Conservation (phyloP, 1,140 invertebrate genomes). For the Gonioctena quinquepunctata region DNA sequence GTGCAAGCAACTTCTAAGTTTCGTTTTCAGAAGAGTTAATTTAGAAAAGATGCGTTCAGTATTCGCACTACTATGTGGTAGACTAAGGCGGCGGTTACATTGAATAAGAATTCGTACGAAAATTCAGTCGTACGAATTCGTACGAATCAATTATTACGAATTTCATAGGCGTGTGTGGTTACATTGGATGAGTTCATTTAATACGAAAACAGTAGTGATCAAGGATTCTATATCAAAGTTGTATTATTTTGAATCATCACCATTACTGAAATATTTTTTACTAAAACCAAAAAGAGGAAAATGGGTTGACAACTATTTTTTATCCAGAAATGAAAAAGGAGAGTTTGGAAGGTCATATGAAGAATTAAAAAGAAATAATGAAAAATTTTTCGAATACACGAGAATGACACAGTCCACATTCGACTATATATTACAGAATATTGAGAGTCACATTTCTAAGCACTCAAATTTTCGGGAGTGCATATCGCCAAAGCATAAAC, state of each 20-base stretch:
- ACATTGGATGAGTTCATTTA: not conserved
- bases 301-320: not conserved
- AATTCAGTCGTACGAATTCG: not conserved
- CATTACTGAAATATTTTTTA: not conserved
- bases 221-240: not conserved
- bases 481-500: not conserved
- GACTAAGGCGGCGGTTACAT: too few species aligned
- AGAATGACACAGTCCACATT: not conserved
- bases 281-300: not conserved
- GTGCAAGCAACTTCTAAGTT: too few species aligned
- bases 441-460: not conserved
- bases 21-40: too few species aligned
- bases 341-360: not conserved
- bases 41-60: too few species aligned
- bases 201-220: too few species aligned
- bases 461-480: not conserved
- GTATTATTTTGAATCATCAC: not conserved
- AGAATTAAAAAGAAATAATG: not conserved
- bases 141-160: not conserved
- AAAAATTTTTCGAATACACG: not conserved
- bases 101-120: too few species aligned
- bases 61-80: too few species aligned
- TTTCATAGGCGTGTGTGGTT: not conserved
- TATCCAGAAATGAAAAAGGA: not conserved
- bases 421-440: not conserved